These are phyloP conservation scores for Allacma fusca DNA, from an alignment of 2,888 invertebrate species.

Conservation along the genomic window DNA sequence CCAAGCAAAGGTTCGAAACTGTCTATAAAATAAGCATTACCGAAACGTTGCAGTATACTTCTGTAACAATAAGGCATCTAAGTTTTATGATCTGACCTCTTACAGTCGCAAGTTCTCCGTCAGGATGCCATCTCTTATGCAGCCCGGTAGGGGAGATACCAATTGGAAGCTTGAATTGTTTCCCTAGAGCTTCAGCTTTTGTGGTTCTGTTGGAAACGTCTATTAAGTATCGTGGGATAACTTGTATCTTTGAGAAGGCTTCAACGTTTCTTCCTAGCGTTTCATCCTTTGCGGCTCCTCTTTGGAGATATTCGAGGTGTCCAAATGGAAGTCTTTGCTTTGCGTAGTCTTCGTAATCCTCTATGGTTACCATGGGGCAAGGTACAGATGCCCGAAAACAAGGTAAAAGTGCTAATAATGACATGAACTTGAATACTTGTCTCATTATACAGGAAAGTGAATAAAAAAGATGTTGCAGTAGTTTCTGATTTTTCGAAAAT, in stretches of 20 bases:
- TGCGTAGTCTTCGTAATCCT: constrained; percentile 35
- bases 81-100: constrained; percentile 64
- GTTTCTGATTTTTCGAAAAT: too few species aligned
- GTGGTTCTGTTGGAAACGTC: constrained; percentile 75
- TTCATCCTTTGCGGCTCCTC: constrained; percentile 12
- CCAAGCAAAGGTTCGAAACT: too few species aligned
- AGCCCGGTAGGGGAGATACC: constrained; percentile 89
- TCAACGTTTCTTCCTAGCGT: constrained; percentile 22
- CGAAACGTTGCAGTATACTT: too few species aligned
- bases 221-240: constrained; percentile 74
- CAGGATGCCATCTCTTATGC: constrained; percentile 89
- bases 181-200: constrained; percentile 72
- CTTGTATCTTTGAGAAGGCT: constrained; percentile 25
- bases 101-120: constrained; percentile 84
- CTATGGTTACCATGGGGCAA: constrained; percentile 19
- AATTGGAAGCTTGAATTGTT: constrained; percentile 74
- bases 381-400: background rate
- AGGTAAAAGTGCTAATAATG: too few species aligned
- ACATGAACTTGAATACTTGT: too few species aligned
- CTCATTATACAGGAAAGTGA: too few species aligned
- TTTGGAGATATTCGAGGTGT: constrained; percentile 4
- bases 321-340: background rate
- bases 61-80: too few species aligned
- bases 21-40: too few species aligned
- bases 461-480: too few species aligned